Conservation (phyloP, 37 sponge, comb jelly and placozoan species). For the Crambe crambe region DNA sequence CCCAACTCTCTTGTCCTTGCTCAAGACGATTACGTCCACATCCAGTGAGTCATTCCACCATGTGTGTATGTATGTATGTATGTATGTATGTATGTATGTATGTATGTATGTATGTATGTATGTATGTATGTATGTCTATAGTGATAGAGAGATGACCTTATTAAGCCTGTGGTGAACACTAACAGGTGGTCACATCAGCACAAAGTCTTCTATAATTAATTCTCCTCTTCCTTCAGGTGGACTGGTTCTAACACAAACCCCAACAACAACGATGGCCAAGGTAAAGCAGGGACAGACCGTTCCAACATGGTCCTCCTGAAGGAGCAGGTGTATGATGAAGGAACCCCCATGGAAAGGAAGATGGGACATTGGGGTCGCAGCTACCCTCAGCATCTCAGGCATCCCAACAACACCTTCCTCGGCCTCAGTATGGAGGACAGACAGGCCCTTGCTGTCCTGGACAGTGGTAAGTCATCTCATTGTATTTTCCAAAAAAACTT, state of each 20-base stretch:
- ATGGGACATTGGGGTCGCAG: slow-evolving; percentile 91
- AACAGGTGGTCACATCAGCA: background rate
- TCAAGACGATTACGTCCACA: slow-evolving; percentile 73
- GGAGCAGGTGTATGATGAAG: slow-evolving; percentile 67
- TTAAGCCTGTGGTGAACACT: no score
- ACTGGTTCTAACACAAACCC: slow-evolving; percentile 99
- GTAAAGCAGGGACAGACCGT: slow-evolving; percentile 89
- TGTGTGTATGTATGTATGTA: slow-evolving; percentile 12
- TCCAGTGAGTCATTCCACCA: slow-evolving; percentile 72
- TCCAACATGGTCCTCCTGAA: slow-evolving; percentile 93
- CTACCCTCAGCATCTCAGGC: slow-evolving; percentile 79
- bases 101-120: background rate
- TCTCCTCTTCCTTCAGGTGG: slow-evolving; percentile 67
- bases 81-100: background rate
- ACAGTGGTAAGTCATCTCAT: slow-evolving; percentile 32
- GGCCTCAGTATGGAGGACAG: slow-evolving; percentile 44
- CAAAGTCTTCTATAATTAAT: background rate
- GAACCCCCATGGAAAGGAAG: slow-evolving; percentile 38
- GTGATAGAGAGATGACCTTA: no score
- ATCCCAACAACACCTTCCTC: slow-evolving; percentile 60
- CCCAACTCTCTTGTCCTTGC: slow-evolving; percentile 70
- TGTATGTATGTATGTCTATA: background rate
- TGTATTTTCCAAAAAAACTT: background rate
- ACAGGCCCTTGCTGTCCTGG: slow-evolving; percentile 56
- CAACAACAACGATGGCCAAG: slow-evolving; percentile 96